Evolutionary conservation across 2,113 vertebrate genomes (phyloP), one percentile per base, ranked within the genome.

Genomic region (Strigops habroptila): DNA sequence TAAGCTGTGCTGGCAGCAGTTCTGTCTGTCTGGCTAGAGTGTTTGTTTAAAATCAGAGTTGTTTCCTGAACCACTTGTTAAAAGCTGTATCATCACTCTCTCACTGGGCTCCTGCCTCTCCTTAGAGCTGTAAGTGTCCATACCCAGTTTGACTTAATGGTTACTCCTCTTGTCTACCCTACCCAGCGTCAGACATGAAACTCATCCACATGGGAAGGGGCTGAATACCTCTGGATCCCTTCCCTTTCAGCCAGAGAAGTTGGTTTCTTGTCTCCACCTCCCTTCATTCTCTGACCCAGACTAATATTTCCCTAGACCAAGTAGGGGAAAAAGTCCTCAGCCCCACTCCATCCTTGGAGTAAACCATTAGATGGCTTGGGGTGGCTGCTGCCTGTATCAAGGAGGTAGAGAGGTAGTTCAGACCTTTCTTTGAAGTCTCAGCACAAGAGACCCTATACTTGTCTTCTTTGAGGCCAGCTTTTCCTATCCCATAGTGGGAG

Each of bases 41-140:
- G 27, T 81, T 92, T 90, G 37, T 63, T 92, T 92, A 89, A 97
- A 94, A 81, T 74, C 53, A 67, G 48, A 80, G 15, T 10, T 75
- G 33, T 81, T 93, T 91, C 83, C 77, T 67, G 82, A 86, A n/a
- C 31, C 39, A 43, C 82, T 81, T 82, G n/a, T 85, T 90, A 84
- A 68, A 89, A 84, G 39, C 35, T 96, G 33, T 71, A 71, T 75
- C 51, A 67, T 41, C 41, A n/a, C 6, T 11, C 64, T 83, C 60
- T 74, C 12, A 28, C 21, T 0, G 0, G 16, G 9, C 59, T 95
- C 71, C 46, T 90, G 60, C 21, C 15, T 33, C 51, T 82, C 35
- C 10, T 27, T 18, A 9, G 23, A 83, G 18, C 46, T 41, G 10
- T 18, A 46, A 12, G n/a, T 46, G 21, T 67, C 23, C 7, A 5